These are phyloP conservation scores for Frieseomelitta varia DNA, from an alignment of 1,140 invertebrate genomes.

Conservation along the genomic window DNA sequence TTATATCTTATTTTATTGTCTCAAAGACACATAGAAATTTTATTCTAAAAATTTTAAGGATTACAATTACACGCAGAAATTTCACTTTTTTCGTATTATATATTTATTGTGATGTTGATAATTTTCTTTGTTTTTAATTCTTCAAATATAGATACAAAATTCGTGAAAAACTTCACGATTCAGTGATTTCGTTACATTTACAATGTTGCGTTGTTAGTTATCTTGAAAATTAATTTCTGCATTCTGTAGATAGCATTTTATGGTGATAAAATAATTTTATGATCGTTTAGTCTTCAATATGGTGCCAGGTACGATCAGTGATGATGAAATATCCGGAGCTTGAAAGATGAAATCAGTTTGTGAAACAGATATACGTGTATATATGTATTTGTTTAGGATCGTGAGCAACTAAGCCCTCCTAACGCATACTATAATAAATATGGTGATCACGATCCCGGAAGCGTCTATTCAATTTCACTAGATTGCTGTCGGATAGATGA, in stretches of 20 bases:
- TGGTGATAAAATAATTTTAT: neutral
- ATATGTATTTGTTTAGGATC: neutral
- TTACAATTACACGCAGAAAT: too few species aligned
- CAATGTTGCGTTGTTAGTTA: neutral
- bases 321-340: neutral
- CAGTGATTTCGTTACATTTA: neutral
- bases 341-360: neutral
- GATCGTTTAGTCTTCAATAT: neutral
- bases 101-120: too few species aligned
- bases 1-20: too few species aligned
- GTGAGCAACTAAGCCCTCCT: neutral
- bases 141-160: too few species aligned
- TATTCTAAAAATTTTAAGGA: too few species aligned
- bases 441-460: slow-evolving; percentile 36
- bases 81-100: too few species aligned
- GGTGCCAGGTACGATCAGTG: neutral
- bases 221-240: neutral
- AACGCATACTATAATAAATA: slow-evolving; percentile 28
- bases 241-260: too few species aligned
- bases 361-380: neutral
- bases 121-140: too few species aligned
- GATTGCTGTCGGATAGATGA: slow-evolving; percentile 35
- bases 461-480: slow-evolving; percentile 35
- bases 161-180: neutral
- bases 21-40: too few species aligned